Evolutionary conservation across 2,888 invertebrate species (phyloP).

Genomic region (Malthinus seriepunctatus): DNA sequence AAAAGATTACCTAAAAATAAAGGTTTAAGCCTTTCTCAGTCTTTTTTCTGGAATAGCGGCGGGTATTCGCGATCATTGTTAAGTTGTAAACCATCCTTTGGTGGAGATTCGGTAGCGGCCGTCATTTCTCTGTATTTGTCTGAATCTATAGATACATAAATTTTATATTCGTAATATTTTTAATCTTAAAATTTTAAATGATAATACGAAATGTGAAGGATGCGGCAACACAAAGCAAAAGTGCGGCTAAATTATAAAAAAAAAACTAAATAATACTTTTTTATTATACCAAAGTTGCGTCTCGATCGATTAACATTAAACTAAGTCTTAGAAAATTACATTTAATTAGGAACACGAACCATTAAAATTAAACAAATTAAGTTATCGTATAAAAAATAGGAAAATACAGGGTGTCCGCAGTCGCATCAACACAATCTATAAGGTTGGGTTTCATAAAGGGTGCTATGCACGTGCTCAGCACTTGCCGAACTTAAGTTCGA

Average conservation of each 20-base stretch:
- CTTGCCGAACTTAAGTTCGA: too few relatives aligned
- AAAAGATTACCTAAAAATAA: conserved; percentile 31
- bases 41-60: conserved; percentile 69
- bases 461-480: too few relatives aligned
- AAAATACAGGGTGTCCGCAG: too few relatives aligned
- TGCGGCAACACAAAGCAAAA: conserved; percentile 3
- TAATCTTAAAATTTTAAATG: conserved; percentile 13
- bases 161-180: conserved; percentile 23
- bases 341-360: too few relatives aligned
- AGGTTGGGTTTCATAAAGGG: too few relatives aligned
- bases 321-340: background rate
- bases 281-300: too few relatives aligned
- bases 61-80: conserved; percentile 85
- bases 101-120: conserved; percentile 70
- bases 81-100: conserved; percentile 72
- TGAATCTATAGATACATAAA: conserved; percentile 60
- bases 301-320: background rate
- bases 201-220: background rate
- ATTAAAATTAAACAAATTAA: too few relatives aligned
- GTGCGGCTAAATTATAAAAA: too few relatives aligned
- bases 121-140: conserved; percentile 76
- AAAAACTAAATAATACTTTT: too few relatives aligned
- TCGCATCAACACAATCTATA: too few relatives aligned
- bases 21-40: conserved; percentile 49
- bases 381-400: too few relatives aligned